Evolutionary conservation across 2,888 invertebrate genomes (phyloP).

Genomic region (Baronia brevicornis): DNA sequence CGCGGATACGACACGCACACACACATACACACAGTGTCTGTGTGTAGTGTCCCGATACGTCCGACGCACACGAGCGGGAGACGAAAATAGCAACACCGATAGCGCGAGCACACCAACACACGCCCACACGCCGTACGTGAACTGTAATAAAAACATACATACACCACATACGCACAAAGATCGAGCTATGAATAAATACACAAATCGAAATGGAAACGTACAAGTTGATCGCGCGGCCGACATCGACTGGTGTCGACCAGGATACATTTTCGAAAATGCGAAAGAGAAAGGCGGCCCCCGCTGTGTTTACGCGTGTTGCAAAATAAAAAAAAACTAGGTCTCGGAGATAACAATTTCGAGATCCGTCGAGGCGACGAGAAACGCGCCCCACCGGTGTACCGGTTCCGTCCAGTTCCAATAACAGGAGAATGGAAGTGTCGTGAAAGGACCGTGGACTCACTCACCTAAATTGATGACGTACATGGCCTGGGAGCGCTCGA

Average conservation of each 20-base stretch:
- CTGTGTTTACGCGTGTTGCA: constrained; percentile 35
- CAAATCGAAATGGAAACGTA: constrained; percentile 61
- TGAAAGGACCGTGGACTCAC: constrained; percentile 61
- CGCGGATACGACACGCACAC: constrained; percentile 59
- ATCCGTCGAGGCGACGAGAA: constrained; percentile 20
- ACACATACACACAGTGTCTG: no score
- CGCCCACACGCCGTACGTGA: constrained; percentile 66
- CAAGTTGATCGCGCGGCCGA: constrained; percentile 40
- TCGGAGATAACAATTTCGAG: constrained; percentile 20
- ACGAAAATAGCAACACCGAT: constrained; percentile 67
- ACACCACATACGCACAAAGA: constrained; percentile 44
- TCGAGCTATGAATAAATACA: constrained; percentile 60
- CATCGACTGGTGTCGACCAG: constrained; percentile 30
- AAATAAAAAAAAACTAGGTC: constrained; percentile 39
- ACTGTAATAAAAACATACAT: constrained; percentile 72
- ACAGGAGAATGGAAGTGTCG: constrained; percentile 42
- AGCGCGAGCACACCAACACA: constrained; percentile 73
- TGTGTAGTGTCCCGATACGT: constrained; percentile 28
- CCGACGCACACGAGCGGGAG: constrained; percentile 32
- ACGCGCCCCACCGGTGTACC: constrained; percentile 43
- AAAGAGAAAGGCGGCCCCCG: constrained; percentile 21
- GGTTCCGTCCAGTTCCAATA: constrained; percentile 60
- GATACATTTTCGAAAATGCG: constrained; percentile 6
- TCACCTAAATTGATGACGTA: constrained; percentile 76
- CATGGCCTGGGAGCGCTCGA: constrained; percentile 74